Base-by-base conservation (phyloP, 2,113 vertebrate genomes). In the Genyomyrus donnyi region DNA sequence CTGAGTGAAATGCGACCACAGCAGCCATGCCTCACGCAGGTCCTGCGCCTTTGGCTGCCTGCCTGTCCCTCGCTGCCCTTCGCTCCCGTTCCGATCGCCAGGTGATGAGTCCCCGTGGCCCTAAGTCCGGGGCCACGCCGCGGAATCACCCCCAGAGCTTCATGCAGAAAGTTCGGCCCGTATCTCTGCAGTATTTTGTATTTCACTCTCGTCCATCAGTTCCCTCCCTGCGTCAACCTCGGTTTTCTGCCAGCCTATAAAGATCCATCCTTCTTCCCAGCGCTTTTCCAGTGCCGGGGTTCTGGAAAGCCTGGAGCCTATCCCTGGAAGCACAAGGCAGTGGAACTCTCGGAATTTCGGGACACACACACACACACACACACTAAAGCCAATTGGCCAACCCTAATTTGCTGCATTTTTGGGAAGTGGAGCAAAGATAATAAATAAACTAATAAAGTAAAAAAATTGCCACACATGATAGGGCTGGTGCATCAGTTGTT, bases 1-100 rank as follows among this genome's bases (percentile, higher is more conserved):
- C 94, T 93, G 94, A 95, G 94, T 94, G 94, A 95, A 93, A 94
- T 93, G 94, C 93, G 95, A 95, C 94, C 93, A 92, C 93, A 94
- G 91, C 83, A 85, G 91, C 93, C 94, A 95, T 93, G 94, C 92
- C 53, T 17, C 17, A 56, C 27, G n/a, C 86, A 11, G 35, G 62
- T 2, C 24, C 24, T 45, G 46, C 1, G 5, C 48, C 85, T 52
- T 27, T 6, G n/a, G 3, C 62, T 27, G 48, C 85, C 21, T 42
- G n/a, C n/a, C 49, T 19, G 21, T 7, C 31, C 27, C 50, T 27
- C 27, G 46, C 27, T 21, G 46, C 45, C 31, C 50, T 19, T 15
- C 3, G 85, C 62, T 70, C 62, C 62, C 24, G 2, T 27, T 66
- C n/a, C 0, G 24, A 17, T 45, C 2, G 8, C 2, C 4, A 9